Evolutionary conservation across 2,113 vertebrate genomes (phyloP).

Genomic region (Rafetus swinhoei): DNA sequence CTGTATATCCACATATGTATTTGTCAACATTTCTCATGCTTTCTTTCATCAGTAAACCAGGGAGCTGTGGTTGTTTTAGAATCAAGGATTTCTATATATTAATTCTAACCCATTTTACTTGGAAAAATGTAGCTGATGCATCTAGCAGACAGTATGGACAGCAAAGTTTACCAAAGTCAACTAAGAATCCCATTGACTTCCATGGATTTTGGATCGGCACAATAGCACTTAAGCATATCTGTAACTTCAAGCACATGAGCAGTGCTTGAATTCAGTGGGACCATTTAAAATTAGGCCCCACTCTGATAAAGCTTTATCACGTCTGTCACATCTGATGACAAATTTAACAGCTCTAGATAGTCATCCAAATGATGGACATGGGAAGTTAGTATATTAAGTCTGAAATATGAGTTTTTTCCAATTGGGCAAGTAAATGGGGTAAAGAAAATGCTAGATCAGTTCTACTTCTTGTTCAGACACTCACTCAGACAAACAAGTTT

Average conservation of each 20-base stretch:
- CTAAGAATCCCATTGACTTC: slow-evolving; percentile 65
- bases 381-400: not conserved
- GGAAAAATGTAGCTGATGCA: slow-evolving; percentile 69
- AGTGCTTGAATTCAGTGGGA: slow-evolving; percentile 16
- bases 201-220: slow-evolving; percentile 56
- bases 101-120: slow-evolving; percentile 68
- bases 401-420: slow-evolving; percentile 7
- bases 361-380: not conserved
- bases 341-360: not conserved
- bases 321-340: not conserved
- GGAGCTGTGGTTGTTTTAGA: slow-evolving; percentile 11
- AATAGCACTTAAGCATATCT: not conserved
- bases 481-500: no score
- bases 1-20: slow-evolving; percentile 69
- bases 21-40: slow-evolving; percentile 63
- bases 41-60: slow-evolving; percentile 60
- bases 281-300: not conserved
- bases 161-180: slow-evolving; percentile 66
- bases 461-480: no score
- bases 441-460: not conserved
- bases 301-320: slow-evolving; percentile 8
- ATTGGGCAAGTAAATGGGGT: not conserved
- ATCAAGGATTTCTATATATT: slow-evolving; percentile 71
- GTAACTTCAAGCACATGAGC: slow-evolving; percentile 17
- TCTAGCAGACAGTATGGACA: slow-evolving; percentile 68